Evolutionary conservation across 2,888 invertebrate genomes (phyloP).

Genomic region (Fragum whitleyi): DNA sequence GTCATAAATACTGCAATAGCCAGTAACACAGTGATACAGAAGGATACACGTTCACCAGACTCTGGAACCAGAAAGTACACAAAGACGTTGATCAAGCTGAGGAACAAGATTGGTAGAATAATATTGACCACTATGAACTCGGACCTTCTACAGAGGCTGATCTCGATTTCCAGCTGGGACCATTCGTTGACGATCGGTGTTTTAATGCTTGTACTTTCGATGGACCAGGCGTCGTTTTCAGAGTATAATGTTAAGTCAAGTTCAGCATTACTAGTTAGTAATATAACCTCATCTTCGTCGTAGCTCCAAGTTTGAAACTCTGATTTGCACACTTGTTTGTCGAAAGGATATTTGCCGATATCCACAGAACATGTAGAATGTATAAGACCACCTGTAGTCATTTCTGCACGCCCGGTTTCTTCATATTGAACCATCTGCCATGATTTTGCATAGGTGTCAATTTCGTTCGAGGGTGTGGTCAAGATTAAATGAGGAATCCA

Average conservation of each 20-base stretch:
- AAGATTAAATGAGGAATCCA: conserved; percentile 62
- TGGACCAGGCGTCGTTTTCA: not conserved
- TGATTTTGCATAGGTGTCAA: conserved; percentile 44
- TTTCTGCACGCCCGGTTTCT: conserved; percentile 40
- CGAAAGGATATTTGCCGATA: conserved; percentile 58
- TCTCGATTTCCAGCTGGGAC: not conserved
- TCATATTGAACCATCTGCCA: conserved; percentile 47
- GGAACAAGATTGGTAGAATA: conserved; percentile 56
- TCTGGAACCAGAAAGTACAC: conserved; percentile 58
- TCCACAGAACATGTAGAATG: conserved; percentile 56
- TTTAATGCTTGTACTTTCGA: not conserved
- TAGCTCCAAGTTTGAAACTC: conserved; percentile 53
- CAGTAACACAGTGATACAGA: conserved; percentile 58
- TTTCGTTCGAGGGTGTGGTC: conserved; percentile 53
- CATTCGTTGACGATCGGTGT: not conserved
- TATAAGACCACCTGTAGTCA: conserved; percentile 44
- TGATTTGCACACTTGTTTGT: conserved; percentile 51
- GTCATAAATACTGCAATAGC: conserved; percentile 61
- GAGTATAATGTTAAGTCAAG: not conserved
- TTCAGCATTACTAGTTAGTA: not conserved
- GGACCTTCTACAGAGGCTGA: conserved; percentile 16
- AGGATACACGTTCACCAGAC: conserved; percentile 61
- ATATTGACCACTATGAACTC: conserved; percentile 51
- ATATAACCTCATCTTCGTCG: conserved; percentile 31
- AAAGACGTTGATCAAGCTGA: conserved; percentile 54